A percentile compares a stretch with the other conserved stretches of the same genome.
These are phyloP conservation scores for Tetheella fluctuosa DNA, from an alignment of 2,888 invertebrate genomes.

Conservation along the genomic window DNA sequence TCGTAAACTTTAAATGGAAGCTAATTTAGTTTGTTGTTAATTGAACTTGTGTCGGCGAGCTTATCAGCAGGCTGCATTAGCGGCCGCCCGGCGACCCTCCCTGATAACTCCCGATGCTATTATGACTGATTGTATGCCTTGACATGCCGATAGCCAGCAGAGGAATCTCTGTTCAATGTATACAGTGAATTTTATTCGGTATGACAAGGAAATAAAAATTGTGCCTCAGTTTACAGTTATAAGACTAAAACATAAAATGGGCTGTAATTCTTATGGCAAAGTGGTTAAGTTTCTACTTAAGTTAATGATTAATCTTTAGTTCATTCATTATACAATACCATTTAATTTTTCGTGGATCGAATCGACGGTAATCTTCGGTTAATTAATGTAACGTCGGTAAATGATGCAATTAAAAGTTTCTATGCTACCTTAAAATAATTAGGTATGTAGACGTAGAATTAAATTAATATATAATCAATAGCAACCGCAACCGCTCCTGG, in stretches of 20 bases:
- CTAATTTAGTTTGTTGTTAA: slow-evolving; percentile 83
- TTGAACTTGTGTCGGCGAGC: slow-evolving; percentile 73
- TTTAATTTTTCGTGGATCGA: too few species aligned
- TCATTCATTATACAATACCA: too few species aligned
- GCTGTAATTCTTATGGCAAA: too few species aligned
- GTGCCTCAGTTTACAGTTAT: too few species aligned
- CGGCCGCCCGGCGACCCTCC: slow-evolving; percentile 31
- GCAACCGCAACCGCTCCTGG: slow-evolving; percentile 24
- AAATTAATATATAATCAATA: slow-evolving; percentile 27
- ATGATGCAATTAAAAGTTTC: too few species aligned
- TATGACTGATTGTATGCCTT: slow-evolving; percentile 60
- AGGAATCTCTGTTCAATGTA: not conserved
- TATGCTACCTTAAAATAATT: slow-evolving; percentile 15
- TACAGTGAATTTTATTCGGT: not conserved
- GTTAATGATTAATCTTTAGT: too few species aligned
- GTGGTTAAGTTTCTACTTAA: too few species aligned
- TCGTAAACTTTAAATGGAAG: slow-evolving; percentile 82
- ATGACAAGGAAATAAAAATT: not conserved
- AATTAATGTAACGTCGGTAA: too few species aligned
- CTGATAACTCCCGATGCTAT: slow-evolving; percentile 53
- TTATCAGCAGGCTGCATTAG: slow-evolving; percentile 79
- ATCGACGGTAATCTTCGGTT: too few species aligned
- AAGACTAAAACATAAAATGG: too few species aligned
- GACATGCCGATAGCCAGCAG: not conserved
- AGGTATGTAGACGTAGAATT: slow-evolving; percentile 22